Conservation (phyloP, 2,797 vertebrate species). For the Ataeniobius toweri region DNA sequence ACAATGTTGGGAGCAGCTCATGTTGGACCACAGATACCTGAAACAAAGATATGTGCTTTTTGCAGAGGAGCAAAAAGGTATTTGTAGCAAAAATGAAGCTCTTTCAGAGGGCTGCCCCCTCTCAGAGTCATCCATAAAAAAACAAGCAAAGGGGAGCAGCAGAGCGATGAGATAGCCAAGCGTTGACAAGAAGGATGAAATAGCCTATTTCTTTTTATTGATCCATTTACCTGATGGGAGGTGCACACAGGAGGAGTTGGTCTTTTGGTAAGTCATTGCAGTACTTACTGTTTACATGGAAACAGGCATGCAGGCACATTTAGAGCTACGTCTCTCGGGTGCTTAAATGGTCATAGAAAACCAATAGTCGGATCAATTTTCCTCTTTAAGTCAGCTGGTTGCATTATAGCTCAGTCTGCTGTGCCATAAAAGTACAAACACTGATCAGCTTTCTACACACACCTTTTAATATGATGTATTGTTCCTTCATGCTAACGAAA, state of each 20-base stretch:
- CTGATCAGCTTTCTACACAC: neutral
- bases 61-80: constrained; percentile 22
- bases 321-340: neutral
- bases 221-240: constrained; percentile 25
- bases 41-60: constrained; percentile 42
- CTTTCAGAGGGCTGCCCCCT: constrained; percentile 14
- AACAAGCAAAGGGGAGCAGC: constrained; percentile 46
- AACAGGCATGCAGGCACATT: neutral
- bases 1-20: constrained; percentile 9
- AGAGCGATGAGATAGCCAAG: constrained; percentile 29
- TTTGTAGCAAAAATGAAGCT: constrained; percentile 22
- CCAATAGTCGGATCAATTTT: too few relatives aligned
- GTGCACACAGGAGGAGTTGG: neutral
- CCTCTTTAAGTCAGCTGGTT: neutral
- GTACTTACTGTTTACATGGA: constrained; percentile 3
- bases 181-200: constrained; percentile 53
- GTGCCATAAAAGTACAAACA: neutral
- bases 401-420: neutral
- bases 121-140: constrained; percentile 67
- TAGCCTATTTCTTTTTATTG: constrained; percentile 46
- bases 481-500: neutral
- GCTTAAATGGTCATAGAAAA: too few relatives aligned
- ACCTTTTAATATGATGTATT: neutral
- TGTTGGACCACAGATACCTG: constrained; percentile 1
- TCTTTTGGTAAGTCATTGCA: constrained; percentile 5